These are phyloP conservation scores for Armadillidium nasatum DNA, from an alignment of 1,140 invertebrate species.

Conservation along the genomic window DNA sequence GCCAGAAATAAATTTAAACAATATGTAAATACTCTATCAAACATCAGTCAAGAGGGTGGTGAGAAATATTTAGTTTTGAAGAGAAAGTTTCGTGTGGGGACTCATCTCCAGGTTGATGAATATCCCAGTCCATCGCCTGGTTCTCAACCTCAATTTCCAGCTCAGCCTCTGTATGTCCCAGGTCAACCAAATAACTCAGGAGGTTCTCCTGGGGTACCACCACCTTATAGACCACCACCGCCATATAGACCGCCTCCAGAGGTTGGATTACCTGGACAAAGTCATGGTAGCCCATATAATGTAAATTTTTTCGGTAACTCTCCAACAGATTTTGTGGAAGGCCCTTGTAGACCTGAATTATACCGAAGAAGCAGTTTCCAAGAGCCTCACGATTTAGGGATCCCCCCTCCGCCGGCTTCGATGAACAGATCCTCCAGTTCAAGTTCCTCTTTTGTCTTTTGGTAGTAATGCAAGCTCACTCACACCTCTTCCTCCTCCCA, in stretches of 20 bases:
- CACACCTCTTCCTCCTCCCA: slow-evolving; percentile 45
- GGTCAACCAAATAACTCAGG: slow-evolving; percentile 28
- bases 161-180: neutral
- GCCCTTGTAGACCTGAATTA: neutral
- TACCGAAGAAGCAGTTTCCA: neutral
- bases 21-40: slow-evolving; percentile 80
- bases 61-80: slow-evolving; percentile 79
- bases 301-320: neutral
- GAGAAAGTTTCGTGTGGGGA: slow-evolving; percentile 60
- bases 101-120: slow-evolving; percentile 33
- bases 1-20: slow-evolving; percentile 81
- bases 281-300: neutral
- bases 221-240: slow-evolving; percentile 41
- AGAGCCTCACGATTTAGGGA: slow-evolving; percentile 1
- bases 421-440: neutral
- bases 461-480: neutral
- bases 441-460: neutral
- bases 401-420: neutral
- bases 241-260: slow-evolving; percentile 37
- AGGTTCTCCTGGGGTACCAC: slow-evolving; percentile 23
- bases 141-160: slow-evolving; percentile 13
- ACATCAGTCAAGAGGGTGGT: slow-evolving; percentile 64
- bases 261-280: neutral
- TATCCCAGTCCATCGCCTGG: slow-evolving; percentile 26
- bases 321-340: neutral